Evolutionary conservation across 2,888 invertebrate species (phyloP), one percentile per base, ranked within the genome.

Genomic region (Chaetogeoica ovagalla): DNA sequence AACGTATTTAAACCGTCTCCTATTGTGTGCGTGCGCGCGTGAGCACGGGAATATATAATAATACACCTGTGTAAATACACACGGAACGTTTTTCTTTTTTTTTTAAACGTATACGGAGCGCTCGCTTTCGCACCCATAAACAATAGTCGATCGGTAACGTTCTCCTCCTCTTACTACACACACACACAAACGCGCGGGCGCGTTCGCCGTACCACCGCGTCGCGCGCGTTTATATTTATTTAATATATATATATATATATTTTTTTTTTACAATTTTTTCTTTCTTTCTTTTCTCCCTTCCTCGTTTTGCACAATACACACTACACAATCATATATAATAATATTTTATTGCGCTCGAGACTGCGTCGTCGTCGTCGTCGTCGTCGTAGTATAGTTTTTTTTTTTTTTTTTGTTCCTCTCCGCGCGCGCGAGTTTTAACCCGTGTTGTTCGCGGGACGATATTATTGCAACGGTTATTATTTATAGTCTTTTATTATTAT

Each of bases 401-500:
- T 30, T 30, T 4, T 4, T 4, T 4, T 4, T 4, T 4, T 2
- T 4, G 30, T 30, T 30, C 30, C 30, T 30, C 30, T 4, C 30
- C 2, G 30, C 30, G 30, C 30, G 30, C n/a, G n/a, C n/a, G n/a
- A n/a, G n/a, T n/a, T 30, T 30, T 30, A 30, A 30, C 1, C 30
- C 30, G 30, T 30, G 48, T 48, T 30, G 48, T 48, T 48, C 48
- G 13, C 43, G 43, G 43, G 48, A 30, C 30, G 48, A 48, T 57
- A 39, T 70, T 70, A n/a, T 72, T 73, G 17, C 60, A 63, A 52
- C 30, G 30, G 30, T 30, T 30, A 30, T 73, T 73, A 74, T 74
- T 74, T 74, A 74, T 74, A 57, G 74, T 21, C 11, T 74, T 65
- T 65, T 65, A 74, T 65, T 74, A 30, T 30, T 30, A 30, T 30